Evolutionary conservation across 2,888 invertebrate species (phyloP), one percentile per base, ranked within the genome.

Genomic region (Arge pagana): DNA sequence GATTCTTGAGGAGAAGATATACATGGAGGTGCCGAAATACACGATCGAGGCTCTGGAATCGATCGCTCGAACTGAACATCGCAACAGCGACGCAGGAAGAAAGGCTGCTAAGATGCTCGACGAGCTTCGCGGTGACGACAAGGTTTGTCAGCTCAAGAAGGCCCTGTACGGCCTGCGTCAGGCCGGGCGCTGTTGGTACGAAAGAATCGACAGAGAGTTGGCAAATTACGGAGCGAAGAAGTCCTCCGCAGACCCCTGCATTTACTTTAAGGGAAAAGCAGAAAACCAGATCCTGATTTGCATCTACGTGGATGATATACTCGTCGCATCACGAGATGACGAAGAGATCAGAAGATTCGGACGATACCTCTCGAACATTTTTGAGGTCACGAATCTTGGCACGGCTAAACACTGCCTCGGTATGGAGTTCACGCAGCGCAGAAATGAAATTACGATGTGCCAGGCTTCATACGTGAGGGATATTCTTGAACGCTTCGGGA

Each of bases 141-240:
- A 41, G 8, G 57, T 58, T 2, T 60, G 58, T 15, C 19, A 26
- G 16, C 28, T 57, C 24, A 53, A 53, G 13, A 56, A 56, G 23
- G 53, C 56, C 1, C 39, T 58, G 4, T 52, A 55, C 28, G 60
- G 58, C 4, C 41, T 56, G 2, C 39, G 49, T 10, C 51, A 54
- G 28, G 54, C 51, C 3, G 45, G 50, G 35, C 45, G 45, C 11
- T 40, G 40, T n/a, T 51, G 54, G 48, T 18, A 54, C 30, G 55
- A 49, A 15, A 60, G 60, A 31, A 55, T 66, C 7, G 51, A 51
- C 7, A 55, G 59, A 16, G 23, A 59, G 15, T 48, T 65, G 15
- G 39, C 53, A 21, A 48, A 59, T 4, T 64, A 61, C 42, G 53
- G 55, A 13, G 62, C 64, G 58, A 39, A 30, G 16, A 52, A 62